Percentiles rank a stretch among this genome's conserved stretches.
Evolutionary conservation across 2,113 vertebrate species (phyloP).

Genomic region (Muntiacus reevesi): DNA sequence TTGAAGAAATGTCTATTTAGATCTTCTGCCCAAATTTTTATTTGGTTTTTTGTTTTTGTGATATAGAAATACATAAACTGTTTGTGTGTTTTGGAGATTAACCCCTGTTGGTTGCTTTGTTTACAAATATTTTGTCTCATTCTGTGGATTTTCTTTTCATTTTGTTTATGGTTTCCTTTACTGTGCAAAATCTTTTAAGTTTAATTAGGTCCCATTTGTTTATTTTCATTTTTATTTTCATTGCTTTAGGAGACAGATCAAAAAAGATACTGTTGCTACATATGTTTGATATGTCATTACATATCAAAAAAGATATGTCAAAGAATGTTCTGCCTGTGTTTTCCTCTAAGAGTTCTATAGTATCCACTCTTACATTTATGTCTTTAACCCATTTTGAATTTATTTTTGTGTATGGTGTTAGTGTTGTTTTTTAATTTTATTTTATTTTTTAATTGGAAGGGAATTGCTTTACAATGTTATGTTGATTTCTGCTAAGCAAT

Average conservation of each 20-base stretch:
- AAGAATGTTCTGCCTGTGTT: not conserved
- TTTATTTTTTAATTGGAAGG: not conserved
- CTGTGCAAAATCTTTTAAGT: not conserved
- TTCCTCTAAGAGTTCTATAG: not conserved
- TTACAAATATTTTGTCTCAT: not conserved
- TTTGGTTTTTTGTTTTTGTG: not conserved
- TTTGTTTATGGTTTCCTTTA: not conserved
- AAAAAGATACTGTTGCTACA: not conserved
- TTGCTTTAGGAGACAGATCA: not conserved
- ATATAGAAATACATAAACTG: not conserved
- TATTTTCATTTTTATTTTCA: not conserved
- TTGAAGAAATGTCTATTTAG: not conserved
- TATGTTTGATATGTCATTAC: not conserved
- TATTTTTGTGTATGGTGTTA: not conserved
- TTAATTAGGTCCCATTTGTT: not conserved
- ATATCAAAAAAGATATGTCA: not conserved
- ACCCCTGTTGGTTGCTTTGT: not conserved
- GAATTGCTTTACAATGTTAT: not conserved
- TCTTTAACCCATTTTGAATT: not conserved
- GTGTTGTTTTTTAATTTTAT: not conserved
- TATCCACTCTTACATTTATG: not conserved
- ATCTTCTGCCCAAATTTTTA: not conserved
- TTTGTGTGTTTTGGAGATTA: not conserved
- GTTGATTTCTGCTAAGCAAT: not conserved
- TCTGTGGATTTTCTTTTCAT: not conserved